phyloP scores from a whole-genome alignment of 1,140 invertebrate genomes.

The Procambarus virginalis region DNA sequence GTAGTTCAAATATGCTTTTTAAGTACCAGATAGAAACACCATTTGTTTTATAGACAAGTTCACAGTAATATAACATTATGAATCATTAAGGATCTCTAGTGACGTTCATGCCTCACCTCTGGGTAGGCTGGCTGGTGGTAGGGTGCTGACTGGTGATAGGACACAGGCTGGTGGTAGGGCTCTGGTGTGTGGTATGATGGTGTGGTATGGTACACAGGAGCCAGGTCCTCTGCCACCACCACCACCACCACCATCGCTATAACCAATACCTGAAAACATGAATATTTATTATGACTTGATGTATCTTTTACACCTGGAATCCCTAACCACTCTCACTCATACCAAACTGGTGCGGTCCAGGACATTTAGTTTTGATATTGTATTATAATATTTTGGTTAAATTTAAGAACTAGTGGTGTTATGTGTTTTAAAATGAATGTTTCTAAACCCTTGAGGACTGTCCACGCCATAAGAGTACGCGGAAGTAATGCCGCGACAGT shows the following conservation, averaged over 20 bases:
- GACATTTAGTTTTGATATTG: no score
- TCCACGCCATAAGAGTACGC: no score
- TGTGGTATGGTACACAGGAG: not conserved
- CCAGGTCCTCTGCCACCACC: not conserved
- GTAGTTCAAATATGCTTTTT: not conserved
- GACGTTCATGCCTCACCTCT: not conserved
- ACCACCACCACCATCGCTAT: not conserved
- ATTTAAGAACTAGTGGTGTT: no score
- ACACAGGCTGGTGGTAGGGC: not conserved
- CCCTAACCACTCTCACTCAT: no score
- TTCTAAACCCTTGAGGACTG: no score
- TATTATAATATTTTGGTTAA: no score
- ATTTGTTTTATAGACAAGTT: not conserved
- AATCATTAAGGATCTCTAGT: not conserved
- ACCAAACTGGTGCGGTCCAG: no score
- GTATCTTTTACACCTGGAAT: no score
- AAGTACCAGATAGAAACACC: no score
- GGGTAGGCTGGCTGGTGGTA: constrained; percentile 1
- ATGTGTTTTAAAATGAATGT: no score
- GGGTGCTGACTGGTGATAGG: not conserved
- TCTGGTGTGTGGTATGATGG: not conserved
- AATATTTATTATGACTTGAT: not conserved
- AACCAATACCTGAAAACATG: not conserved
- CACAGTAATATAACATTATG: not conserved
- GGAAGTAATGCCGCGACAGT: no score